phyloP scores from a whole-genome alignment of 64 coral and sea anemone genomes.

The Astreopora myriophthalma region DNA sequence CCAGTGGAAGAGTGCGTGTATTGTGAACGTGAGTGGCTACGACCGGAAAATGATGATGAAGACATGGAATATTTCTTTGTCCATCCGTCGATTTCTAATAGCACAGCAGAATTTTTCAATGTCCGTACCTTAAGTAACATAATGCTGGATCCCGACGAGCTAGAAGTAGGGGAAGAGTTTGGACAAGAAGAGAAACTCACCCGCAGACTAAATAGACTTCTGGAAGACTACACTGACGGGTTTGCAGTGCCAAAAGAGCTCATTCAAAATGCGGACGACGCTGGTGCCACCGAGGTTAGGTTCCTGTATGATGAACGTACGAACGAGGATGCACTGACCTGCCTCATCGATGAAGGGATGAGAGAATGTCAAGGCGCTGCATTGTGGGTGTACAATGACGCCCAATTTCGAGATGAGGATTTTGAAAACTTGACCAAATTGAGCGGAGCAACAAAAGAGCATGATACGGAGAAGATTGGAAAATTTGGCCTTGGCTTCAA shows the following conservation, averaged over 20 bases:
- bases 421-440: conserved; percentile 87
- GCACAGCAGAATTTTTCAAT: conserved; percentile 63
- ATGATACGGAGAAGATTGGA: conserved; percentile 75
- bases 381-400: conserved; percentile 79
- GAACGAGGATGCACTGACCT: conserved; percentile 66
- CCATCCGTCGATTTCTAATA: conserved; percentile 59
- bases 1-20: conserved; percentile 74
- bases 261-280: conserved; percentile 96
- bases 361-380: conserved; percentile 83
- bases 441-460: conserved; percentile 80
- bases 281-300: conserved; percentile 76
- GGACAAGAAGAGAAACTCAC: conserved; percentile 3
- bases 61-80: conserved; percentile 61
- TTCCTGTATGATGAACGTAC: conserved; percentile 78
- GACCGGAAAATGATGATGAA: conserved; percentile 11
- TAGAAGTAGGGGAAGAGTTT: conserved; percentile 40
- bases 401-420: conserved; percentile 52
- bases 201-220: neutral
- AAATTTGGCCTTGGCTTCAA: conserved; percentile 92
- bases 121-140: conserved; percentile 73
- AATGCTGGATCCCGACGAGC: conserved; percentile 78
- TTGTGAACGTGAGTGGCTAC: conserved; percentile 75
- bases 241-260: conserved; percentile 88
- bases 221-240: conserved; percentile 88
- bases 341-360: conserved; percentile 74